phyloP scores from a whole-genome alignment of 2,797 vertebrate genomes.

The Trematomus bernacchii region DNA sequence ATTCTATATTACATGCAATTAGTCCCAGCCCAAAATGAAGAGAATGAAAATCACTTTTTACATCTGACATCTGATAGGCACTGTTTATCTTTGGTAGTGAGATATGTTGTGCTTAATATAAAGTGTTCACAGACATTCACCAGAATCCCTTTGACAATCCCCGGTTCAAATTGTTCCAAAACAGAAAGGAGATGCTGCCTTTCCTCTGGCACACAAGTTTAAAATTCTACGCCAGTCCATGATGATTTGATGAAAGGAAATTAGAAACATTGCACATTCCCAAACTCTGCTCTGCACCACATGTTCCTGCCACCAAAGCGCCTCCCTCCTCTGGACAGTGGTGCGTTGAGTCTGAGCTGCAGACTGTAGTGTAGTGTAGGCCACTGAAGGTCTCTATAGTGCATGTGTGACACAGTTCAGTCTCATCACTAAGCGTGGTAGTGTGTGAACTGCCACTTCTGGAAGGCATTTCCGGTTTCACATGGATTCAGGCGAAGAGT shows the following conservation, averaged over 20 bases:
- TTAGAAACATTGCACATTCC: constrained; percentile 60
- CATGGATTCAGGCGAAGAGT: constrained; percentile 81
- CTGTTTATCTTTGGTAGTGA: constrained; percentile 43
- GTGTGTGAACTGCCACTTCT: constrained; percentile 95
- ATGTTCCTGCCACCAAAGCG: constrained; percentile 9
- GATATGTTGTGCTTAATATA: constrained; percentile 12
- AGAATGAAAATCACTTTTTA: constrained; percentile 2
- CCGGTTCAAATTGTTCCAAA: neutral
- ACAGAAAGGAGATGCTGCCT: neutral
- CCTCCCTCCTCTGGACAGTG: constrained; percentile 27
- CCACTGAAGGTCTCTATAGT: constrained; percentile 15
- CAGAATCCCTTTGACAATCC: constrained; percentile 1
- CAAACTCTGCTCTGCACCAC: constrained; percentile 46
- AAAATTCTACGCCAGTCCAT: constrained; percentile 5
- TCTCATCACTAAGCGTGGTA: constrained; percentile 76
- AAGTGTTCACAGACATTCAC: constrained; percentile 17
- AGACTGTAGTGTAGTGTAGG: neutral
- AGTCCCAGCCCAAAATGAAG: constrained; percentile 27
- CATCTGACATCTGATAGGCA: constrained; percentile 35
- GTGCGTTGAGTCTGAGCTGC: constrained; percentile 8
- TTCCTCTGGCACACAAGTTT: constrained; percentile 8
- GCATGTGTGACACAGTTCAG: constrained; percentile 1
- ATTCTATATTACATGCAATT: constrained; percentile 25
- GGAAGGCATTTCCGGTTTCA: constrained; percentile 80
- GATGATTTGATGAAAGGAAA: constrained; percentile 23